These are phyloP conservation scores for Spicauda simplicius DNA, from an alignment of 2,888 invertebrate species.

Conservation along the genomic window DNA sequence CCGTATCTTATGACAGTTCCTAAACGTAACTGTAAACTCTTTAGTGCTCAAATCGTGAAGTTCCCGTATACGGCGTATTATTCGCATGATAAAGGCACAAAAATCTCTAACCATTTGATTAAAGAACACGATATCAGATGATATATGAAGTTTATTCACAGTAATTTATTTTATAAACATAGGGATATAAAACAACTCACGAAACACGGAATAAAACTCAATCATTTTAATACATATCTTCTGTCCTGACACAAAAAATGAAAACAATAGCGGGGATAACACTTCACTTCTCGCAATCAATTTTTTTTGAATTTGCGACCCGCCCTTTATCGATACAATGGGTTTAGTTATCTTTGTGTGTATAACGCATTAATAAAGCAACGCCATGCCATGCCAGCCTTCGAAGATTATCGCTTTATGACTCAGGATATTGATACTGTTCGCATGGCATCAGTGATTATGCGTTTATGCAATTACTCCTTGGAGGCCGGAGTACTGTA, in stretches of 20 bases:
- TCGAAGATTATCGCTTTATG: slow-evolving; percentile 36
- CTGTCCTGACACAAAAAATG: neutral
- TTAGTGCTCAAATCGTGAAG: slow-evolving; percentile 28
- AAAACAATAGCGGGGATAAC: slow-evolving; percentile 2
- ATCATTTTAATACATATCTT: neutral
- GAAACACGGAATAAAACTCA: neutral
- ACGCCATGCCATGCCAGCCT: slow-evolving; percentile 8
- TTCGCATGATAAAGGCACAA: slow-evolving; percentile 17
- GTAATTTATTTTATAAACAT: no score
- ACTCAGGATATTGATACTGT: slow-evolving; percentile 65
- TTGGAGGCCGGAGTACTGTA: slow-evolving; percentile 54
- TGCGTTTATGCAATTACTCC: slow-evolving; percentile 76
- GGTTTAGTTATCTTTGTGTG: slow-evolving; percentile 6
- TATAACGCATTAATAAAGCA: slow-evolving; percentile 26
- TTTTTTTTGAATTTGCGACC: slow-evolving; percentile 18
- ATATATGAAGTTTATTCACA: neutral
- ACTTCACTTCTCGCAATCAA: slow-evolving; percentile 6
- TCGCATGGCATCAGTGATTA: slow-evolving; percentile 65
- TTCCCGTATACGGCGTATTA: slow-evolving; percentile 21
- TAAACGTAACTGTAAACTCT: slow-evolving; percentile 51
- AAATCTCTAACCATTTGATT: slow-evolving; percentile 9
- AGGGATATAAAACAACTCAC: no score
- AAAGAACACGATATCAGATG: slow-evolving; percentile 1
- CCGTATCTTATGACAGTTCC: slow-evolving; percentile 49
- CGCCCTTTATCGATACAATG: slow-evolving; percentile 23